Conservation (phyloP, 2,113 vertebrate genomes). For the Neolamprologus fasciatus region DNA sequence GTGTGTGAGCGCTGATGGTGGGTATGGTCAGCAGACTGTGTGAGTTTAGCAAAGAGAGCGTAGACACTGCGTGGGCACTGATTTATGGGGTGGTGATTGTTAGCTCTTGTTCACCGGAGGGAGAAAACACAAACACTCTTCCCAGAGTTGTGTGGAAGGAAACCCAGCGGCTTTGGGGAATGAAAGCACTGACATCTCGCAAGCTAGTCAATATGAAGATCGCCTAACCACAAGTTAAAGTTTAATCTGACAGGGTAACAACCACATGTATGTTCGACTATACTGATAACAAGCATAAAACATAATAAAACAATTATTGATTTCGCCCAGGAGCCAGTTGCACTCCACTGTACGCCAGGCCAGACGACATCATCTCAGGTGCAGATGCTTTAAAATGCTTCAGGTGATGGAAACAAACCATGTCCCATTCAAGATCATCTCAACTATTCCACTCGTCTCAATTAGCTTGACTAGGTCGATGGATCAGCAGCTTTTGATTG, state of each 20-base stretch:
- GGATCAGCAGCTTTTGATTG: background rate
- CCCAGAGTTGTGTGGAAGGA: background rate
- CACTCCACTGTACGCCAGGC: background rate
- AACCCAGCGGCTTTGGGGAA: background rate
- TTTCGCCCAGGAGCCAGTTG: fast-evolving
- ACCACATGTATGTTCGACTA: background rate
- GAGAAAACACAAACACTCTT: constrained; percentile 4
- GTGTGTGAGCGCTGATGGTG: background rate
- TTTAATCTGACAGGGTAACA: background rate
- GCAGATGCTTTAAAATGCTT: background rate
- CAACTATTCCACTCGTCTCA: background rate
- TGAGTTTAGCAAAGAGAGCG: background rate
- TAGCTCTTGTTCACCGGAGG: background rate
- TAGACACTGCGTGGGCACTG: background rate
- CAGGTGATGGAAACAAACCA: background rate
- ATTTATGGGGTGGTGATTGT: constrained; percentile 5
- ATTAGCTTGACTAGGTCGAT: background rate
- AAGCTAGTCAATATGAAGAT: background rate
- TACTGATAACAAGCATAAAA: background rate
- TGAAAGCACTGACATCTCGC: background rate
- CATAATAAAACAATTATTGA: background rate
- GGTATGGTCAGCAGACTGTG: background rate
- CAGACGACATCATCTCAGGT: background rate
- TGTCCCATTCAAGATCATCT: background rate
- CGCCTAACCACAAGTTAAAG: background rate